Evolutionary conservation across 2,797 vertebrate species (phyloP).

Genomic region (Podarcis lilfordi): DNA sequence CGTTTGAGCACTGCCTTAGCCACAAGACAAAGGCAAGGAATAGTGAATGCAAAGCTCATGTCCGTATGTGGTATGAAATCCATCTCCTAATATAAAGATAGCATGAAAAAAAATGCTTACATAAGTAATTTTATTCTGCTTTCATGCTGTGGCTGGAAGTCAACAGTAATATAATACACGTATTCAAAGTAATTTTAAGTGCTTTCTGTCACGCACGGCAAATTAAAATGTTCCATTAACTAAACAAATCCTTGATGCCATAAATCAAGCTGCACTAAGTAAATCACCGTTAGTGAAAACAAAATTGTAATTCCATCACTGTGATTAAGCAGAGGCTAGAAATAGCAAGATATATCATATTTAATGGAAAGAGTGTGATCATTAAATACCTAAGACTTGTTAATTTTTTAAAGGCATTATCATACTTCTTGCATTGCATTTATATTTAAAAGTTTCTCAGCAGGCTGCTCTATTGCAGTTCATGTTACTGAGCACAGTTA

Average conservation of each 20-base stretch:
- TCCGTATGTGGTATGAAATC: conserved; percentile 36
- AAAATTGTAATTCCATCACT: conserved; percentile 79
- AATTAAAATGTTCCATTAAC: conserved; percentile 85
- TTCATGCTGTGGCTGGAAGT: conserved; percentile 71
- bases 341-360: conserved; percentile 73
- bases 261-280: conserved; percentile 79
- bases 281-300: conserved; percentile 80
- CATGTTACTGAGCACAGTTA: not conserved
- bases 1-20: not conserved
- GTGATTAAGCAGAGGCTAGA: conserved; percentile 76
- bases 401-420: conserved; percentile 44
- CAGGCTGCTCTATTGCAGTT: not conserved
- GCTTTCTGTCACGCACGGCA: conserved; percentile 71
- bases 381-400: conserved; percentile 62
- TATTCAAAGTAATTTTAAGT: conserved; percentile 75
- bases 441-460: conserved; percentile 40
- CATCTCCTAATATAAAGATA: conserved; percentile 36
- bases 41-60: conserved; percentile 26
- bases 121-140: conserved; percentile 67
- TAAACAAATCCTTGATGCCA: conserved; percentile 79
- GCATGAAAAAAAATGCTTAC: conserved; percentile 65
- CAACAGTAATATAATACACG: conserved; percentile 72
- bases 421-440: conserved; percentile 25
- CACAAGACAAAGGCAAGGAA: not conserved
- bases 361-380: conserved; percentile 61